Base-by-base conservation (phyloP, 37 sponge, comb jelly and placozoan species). In the Ianthella basta region DNA sequence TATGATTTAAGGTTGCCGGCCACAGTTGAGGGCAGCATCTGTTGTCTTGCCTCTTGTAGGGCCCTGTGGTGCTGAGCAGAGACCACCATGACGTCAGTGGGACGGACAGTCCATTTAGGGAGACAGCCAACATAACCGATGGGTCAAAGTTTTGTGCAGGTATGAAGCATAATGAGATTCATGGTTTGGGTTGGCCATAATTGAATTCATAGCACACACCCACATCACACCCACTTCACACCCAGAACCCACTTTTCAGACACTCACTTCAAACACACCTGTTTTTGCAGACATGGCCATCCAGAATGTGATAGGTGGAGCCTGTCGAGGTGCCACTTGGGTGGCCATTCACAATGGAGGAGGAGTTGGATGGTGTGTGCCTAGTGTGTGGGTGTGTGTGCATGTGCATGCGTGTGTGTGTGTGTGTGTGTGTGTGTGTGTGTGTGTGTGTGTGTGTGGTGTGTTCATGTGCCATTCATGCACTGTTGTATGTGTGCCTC, bases 31-130 rank as follows among this genome's bases (percentile, higher is more conserved):
- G 50, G 8, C 50, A 44, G 50, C 8, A 44, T 3, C 6, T 44
- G 8, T 44, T 44, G 3, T 44, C 6, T 8, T 86, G 65, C 23
- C 4, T 27, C 37, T 10, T 19, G 16, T 77, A 94, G 92, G 96
- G 85, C 38, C 96, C 96, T 18, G 90, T 96, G 37, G 95, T 98
- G 20, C 37, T 98, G 60, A 96, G 96, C 50, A 65, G 99, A 27
- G 99, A 98, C 57, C 99, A 98, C 64, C 99, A 98, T 65, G 99
- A 98, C 68, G 99, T 98, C 39, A 96, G 99, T 84, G 99, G 99
- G 0, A 94, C 99, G 5, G 99, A 98, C 90, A 96, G 97, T 84
- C 99, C 99, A 14, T 98, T 88, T 80, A 59, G 99, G 57, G 99
- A 98, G 83, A 98, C 99, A 0, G 90, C 97, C 40, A 96, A 98